Percentiles rank a stretch among this genome's conserved stretches.
phyloP scores from a whole-genome alignment of 1,140 invertebrate species.

The Meloidogyne floridensis region DNA sequence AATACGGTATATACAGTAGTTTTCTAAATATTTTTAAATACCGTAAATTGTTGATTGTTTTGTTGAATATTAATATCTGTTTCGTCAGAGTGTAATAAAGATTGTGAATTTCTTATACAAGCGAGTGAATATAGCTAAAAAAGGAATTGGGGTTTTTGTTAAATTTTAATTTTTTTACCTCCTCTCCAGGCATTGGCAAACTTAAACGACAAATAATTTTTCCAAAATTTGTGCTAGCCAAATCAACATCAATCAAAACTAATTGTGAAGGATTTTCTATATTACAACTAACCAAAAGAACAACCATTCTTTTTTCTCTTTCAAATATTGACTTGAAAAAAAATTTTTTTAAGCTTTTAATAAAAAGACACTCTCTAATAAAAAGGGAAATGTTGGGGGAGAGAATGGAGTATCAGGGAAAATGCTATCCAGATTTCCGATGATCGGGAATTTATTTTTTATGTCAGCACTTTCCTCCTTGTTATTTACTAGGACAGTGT shows the following conservation, averaged over 20 bases:
- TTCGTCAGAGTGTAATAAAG: background rate
- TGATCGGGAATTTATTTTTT: too few species aligned
- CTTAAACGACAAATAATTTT: background rate
- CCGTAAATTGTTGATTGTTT: constrained; percentile 6
- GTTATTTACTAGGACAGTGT: too few species aligned
- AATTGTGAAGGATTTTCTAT: constrained; percentile 40
- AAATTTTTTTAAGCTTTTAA: too few species aligned
- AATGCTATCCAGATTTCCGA: too few species aligned
- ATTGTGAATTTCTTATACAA: constrained; percentile 32
- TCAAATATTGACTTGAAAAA: constrained; percentile 50
- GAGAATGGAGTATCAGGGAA: too few species aligned
- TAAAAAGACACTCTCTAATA: too few species aligned
- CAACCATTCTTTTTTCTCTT: constrained; percentile 47
- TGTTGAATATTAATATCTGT: background rate
- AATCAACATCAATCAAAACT: constrained; percentile 44
- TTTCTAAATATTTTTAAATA: background rate
- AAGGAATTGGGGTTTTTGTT: background rate
- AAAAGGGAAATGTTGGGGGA: too few species aligned
- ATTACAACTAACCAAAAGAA: constrained; percentile 25
- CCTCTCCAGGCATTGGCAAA: background rate
- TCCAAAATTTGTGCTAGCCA: constrained; percentile 26
- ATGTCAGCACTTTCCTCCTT: too few species aligned
- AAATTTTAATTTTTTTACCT: too few species aligned
- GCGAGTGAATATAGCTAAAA: constrained; percentile 18
- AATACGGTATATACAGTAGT: too few species aligned